A percentile compares a stretch with the other conserved stretches of the same genome.
phyloP scores from a whole-genome alignment of 2,797 vertebrate species.

The Pseudochromis fuscus region DNA sequence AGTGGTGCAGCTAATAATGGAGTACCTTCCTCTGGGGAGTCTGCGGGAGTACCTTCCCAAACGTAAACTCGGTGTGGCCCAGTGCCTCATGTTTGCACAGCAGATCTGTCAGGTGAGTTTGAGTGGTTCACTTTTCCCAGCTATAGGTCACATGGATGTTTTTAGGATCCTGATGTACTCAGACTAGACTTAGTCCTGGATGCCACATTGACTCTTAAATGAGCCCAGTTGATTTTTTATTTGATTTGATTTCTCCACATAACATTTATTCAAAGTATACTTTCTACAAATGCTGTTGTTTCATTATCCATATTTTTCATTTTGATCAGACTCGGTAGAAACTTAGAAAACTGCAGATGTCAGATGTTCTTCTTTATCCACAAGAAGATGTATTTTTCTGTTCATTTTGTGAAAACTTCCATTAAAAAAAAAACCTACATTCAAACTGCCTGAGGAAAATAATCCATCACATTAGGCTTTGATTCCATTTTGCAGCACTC shows the following conservation, averaged over 20 bases:
- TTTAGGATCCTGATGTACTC: not conserved
- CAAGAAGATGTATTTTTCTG: not conserved
- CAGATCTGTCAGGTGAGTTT: constrained; percentile 93
- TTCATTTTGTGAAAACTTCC: not conserved
- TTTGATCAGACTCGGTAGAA: no score
- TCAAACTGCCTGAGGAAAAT: not conserved
- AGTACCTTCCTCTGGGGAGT: constrained; percentile 93
- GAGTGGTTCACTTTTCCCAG: no score
- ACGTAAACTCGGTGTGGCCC: constrained; percentile 81
- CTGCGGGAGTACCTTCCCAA: constrained; percentile 91
- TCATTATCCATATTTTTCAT: no score
- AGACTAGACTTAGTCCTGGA: not conserved
- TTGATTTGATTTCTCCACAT: no score
- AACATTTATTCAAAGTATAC: no score
- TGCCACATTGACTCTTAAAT: no score
- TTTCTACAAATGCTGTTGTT: no score
- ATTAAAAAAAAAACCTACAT: no score
- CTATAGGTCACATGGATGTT: no score
- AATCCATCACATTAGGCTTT: constrained; percentile 10
- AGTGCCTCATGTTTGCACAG: constrained; percentile 91
- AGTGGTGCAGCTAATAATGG: constrained; percentile 95
- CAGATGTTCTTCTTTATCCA: not conserved
- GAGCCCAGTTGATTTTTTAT: no score
- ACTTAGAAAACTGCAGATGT: not conserved
- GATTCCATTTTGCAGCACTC: constrained; percentile 7